Evolutionary conservation across 2,797 vertebrate species (phyloP), one percentile per base, ranked within the genome.

Genomic region (Argentina silus): DNA sequence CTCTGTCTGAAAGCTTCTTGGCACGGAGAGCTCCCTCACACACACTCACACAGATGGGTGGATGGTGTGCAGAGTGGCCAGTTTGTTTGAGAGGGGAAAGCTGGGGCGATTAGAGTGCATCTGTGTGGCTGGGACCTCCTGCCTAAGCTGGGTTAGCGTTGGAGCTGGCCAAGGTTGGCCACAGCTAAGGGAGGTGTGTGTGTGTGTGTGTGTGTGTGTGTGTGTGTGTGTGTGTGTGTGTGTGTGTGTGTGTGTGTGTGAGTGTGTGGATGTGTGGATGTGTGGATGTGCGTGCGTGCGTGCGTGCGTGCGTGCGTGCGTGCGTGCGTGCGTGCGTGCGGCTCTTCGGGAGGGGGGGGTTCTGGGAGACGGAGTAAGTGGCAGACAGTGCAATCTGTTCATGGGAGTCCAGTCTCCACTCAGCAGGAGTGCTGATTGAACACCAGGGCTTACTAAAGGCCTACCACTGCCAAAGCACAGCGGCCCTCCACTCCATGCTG

Each of bases 311-410:
- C 1, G 62, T 2, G 67, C 4, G 47, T 21, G 45, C 70, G 69
- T 74, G 67, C 67, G 56, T 71, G 57, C 55, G 76, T 74, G 78
- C 73, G 78, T 64, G 76, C 68, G 78, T 72, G 57, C 66, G 64
- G 73, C 64, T 55, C 59, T 78, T 77, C 77, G 64, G 59, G 63
- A 4, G 23, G 27, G 50, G 48, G 65, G 78, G 78, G 70, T 85
- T 85, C 79, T 86, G 85, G 84, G 84, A 89, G 86, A 69, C 87
- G 83, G 66, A 82, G 79, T 76, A 85, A 90, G 91, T 91, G 92
- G 88, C 83, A 92, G 92, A 92, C 90, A 89, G 86, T 77, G 84
- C 93, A 93, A 93, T 93, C 93, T 93, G 93, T 91, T 91, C 90
- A 86, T 83, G 83, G 78, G 86, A 86, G 90, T 80, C 71, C 80